Evolutionary conservation across 2,113 vertebrate species (phyloP), one percentile per base, ranked within the genome.

Genomic region (Nasalis larvatus): DNA sequence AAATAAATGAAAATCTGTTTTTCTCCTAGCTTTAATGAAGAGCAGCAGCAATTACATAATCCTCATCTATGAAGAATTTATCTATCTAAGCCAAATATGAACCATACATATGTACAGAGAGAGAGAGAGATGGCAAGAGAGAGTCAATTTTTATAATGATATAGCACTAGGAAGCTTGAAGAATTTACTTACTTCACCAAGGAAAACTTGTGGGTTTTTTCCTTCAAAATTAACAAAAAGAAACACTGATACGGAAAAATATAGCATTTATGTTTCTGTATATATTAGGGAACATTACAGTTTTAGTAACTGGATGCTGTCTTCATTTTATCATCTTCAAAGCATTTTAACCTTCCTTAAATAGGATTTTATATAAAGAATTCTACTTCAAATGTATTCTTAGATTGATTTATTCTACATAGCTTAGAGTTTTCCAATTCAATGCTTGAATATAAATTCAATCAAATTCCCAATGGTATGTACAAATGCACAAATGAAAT

Each of bases 11-110:
- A 21, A 83, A 7, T 42, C 0, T 66, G 2, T 52, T 94, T 92
- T 86, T 1, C 27, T 7, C 9, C 47, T 95, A 77, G 3, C 3
- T 92, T 94, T 97, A 95, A 94, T 92, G 81, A 86, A 92, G 85
- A 71, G 1, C 1, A 89, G 30, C 9, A 4, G 56, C 73, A 83
- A 30, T 0, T 68, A 3, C 49, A 10, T 32, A 91, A 52, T 42
- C 63, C 60, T 91, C 2, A 3, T 54, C 20, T 42, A 47, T 94
- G 25, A 85, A 58, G 8, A 87, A 54, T 32, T 47, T 23, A 42
- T 71, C 49, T 60, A 16, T 45, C n/a, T 83, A 92, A 96, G 3
- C 20, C 23, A 86, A 47, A 27, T 71, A 17, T 76, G 58, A 76
- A 17, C 37, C 3, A 27, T 1, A 8, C 10, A 14, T 8, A 66